Percentiles rank a stretch among this genome's conserved stretches.
These are phyloP conservation scores for Chrysotoxum bicinctum DNA, from an alignment of 2,888 invertebrate genomes.

Conservation along the genomic window DNA sequence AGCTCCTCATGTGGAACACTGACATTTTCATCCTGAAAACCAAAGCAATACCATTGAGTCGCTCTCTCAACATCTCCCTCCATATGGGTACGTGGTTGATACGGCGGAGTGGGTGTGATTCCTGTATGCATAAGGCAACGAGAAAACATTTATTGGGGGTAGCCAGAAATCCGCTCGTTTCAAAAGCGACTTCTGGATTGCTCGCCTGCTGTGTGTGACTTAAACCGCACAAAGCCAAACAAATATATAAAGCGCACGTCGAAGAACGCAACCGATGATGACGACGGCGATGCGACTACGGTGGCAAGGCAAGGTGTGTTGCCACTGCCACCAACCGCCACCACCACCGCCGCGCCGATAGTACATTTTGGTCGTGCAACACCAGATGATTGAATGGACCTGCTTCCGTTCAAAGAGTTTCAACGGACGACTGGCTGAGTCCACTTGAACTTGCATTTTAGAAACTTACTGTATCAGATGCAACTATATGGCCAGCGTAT, in stretches of 20 bases:
- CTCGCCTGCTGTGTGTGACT: slow-evolving; percentile 31
- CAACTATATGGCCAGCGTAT: background rate
- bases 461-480: slow-evolving; percentile 5
- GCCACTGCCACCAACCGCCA: background rate
- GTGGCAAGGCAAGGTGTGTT: slow-evolving; percentile 7
- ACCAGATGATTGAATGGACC: slow-evolving; percentile 48
- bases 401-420: slow-evolving; percentile 30
- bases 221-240: slow-evolving; percentile 69
- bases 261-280: background rate
- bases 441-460: slow-evolving; percentile 61
- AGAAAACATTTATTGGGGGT: background rate
- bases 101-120: background rate
- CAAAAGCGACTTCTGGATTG: slow-evolving; percentile 49
- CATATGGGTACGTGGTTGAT: background rate
- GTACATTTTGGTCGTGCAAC: slow-evolving; percentile 32
- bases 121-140: background rate
- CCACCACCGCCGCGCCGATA: background rate
- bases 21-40: slow-evolving; percentile 59
- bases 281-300: background rate
- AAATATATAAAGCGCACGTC: slow-evolving; percentile 54
- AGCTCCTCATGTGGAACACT: slow-evolving; percentile 54
- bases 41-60: slow-evolving; percentile 41
- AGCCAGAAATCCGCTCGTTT: slow-evolving; percentile 44
- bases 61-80: slow-evolving; percentile 1
- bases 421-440: slow-evolving; percentile 13